Evolutionary conservation across 2,797 vertebrate species (phyloP).

Genomic region (Myotis findleyi): DNA sequence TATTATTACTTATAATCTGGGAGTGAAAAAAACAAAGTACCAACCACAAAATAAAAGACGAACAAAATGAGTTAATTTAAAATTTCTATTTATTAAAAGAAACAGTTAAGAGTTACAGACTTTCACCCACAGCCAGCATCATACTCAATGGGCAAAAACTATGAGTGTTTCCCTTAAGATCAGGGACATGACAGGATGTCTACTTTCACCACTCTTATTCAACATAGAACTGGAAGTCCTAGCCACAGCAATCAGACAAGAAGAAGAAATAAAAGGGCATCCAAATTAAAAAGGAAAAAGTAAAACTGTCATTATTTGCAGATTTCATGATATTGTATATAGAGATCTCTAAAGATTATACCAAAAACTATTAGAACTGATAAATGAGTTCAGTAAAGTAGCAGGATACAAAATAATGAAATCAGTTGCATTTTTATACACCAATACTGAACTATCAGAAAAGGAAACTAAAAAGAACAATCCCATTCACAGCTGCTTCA

Average conservation of each 20-base stretch:
- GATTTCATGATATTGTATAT: neutral
- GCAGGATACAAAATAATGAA: neutral
- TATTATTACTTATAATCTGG: neutral
- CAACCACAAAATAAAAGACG: neutral
- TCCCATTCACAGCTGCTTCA: neutral
- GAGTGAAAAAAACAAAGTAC: neutral
- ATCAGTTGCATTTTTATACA: neutral
- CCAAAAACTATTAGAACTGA: neutral
- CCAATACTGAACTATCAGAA: neutral
- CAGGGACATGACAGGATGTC: neutral
- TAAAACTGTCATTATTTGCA: neutral
- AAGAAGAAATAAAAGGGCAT: neutral
- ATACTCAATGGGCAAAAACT: neutral
- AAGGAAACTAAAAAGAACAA: neutral
- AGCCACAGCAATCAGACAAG: neutral
- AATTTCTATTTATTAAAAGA: constrained; percentile 18
- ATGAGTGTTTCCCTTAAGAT: neutral
- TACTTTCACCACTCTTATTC: neutral
- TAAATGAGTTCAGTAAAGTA: neutral
- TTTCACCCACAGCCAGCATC: neutral
- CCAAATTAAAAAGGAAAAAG: neutral
- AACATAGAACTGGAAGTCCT: neutral
- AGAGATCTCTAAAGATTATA: neutral
- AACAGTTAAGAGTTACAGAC: neutral
- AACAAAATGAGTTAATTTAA: neutral